A percentile compares a stretch with the other conserved stretches of the same genome.
phyloP scores from a whole-genome alignment of 1,140 invertebrate genomes.

The Euura lappo region DNA sequence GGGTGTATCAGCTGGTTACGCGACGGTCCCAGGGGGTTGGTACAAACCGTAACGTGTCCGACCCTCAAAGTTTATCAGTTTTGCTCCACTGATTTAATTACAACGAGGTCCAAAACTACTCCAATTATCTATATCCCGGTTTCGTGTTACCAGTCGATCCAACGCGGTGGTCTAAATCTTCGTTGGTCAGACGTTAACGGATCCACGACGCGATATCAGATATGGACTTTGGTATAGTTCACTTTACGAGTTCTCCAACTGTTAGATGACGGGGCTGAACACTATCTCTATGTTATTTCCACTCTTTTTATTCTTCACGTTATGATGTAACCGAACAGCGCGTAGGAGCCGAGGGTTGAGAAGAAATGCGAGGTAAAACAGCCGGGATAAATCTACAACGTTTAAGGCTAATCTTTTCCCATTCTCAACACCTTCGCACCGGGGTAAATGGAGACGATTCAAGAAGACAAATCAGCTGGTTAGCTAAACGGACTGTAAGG shows the following conservation, averaged over 20 bases:
- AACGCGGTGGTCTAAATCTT: background rate
- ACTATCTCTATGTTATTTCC: too few relatives aligned
- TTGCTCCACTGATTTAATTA: too few relatives aligned
- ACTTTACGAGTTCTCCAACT: background rate
- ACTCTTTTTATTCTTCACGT: too few relatives aligned
- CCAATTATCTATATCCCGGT: too few relatives aligned
- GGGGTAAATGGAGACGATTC: background rate
- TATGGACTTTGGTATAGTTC: background rate
- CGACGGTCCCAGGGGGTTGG: too few relatives aligned
- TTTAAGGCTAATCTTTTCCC: background rate
- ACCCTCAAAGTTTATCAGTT: too few relatives aligned
- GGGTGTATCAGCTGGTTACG: too few relatives aligned
- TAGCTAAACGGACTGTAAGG: background rate
- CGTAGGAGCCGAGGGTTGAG: background rate
- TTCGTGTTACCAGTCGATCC: too few relatives aligned
- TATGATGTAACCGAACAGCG: background rate
- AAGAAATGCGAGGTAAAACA: background rate
- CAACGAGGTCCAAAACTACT: too few relatives aligned
- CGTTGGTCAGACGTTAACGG: background rate
- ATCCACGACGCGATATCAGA: background rate
- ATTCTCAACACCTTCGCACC: background rate
- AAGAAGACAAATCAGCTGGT: background rate
- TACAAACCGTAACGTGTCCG: too few relatives aligned
- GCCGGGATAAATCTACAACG: background rate
- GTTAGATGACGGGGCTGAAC: too few relatives aligned